A percentile compares a stretch with the other conserved stretches of the same genome.
These are phyloP conservation scores for Tokudaia muenninki DNA, from an alignment of 2,797 vertebrate genomes.

Conservation along the genomic window DNA sequence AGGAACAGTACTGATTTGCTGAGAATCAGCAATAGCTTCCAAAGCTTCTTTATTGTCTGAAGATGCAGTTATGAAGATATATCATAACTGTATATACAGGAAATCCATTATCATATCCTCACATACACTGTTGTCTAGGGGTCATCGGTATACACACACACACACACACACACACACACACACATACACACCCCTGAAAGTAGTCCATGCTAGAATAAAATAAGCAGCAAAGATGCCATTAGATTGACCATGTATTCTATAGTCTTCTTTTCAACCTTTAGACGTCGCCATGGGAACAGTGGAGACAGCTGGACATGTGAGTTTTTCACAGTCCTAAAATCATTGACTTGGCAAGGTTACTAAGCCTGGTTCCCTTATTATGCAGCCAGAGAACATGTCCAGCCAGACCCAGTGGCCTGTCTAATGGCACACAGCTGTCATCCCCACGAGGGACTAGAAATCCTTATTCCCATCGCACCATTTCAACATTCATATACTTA, in stretches of 20 bases:
- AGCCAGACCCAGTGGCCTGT: background rate
- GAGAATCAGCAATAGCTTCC: background rate
- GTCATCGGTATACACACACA: background rate
- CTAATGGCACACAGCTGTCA: background rate
- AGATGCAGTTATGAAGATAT: background rate
- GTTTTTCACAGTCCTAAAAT: background rate
- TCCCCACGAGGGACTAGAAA: background rate
- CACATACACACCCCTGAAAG: background rate
- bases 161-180: background rate
- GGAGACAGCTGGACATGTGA: background rate
- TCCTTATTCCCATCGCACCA: background rate
- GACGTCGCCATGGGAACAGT: background rate
- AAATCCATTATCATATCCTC: background rate
- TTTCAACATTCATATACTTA: background rate
- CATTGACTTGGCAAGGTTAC: background rate
- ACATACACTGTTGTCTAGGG: background rate
- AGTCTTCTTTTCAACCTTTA: background rate
- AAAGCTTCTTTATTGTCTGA: constrained; percentile 5
- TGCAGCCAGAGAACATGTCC: background rate
- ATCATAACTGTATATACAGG: background rate
- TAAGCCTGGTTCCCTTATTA: background rate
- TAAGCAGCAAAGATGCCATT: background rate
- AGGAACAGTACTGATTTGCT: background rate
- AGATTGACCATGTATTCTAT: background rate
- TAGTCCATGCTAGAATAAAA: background rate